Base-by-base conservation (phyloP, 2,113 vertebrate species). In the Pagrus major region DNA sequence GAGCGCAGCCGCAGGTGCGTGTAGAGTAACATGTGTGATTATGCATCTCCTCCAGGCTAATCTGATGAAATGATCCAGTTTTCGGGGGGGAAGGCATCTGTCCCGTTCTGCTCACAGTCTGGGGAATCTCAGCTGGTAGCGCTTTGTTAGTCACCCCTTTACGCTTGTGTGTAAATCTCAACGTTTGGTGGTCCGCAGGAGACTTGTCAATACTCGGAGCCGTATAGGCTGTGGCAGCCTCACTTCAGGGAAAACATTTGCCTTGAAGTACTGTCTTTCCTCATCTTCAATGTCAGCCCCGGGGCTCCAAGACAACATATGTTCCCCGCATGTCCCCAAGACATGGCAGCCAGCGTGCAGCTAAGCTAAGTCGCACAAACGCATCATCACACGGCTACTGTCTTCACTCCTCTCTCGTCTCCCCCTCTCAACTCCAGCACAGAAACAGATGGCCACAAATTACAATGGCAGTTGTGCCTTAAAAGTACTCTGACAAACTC, bases 251-350 rank as follows among this genome's bases (percentile, higher is more conserved):
- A 98, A 95, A 95, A 95, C 95, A 95, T 96, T 97, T 97, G 96
- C 97, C 97, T 98, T 97, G 96, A 97, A 97, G 97, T 97, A 94
- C 94, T 94, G 95, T 97, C 96, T 98, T 96, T 96, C 96, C 96
- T 97, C 96, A 97, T 97, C 97, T 97, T 97, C 96, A 96, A 92
- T 97, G 97, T 97, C 97, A 97, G 97, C 97, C 97, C 95, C 88
- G 95, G 95, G 97, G 97, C 97, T 96, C 95, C 95, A 94, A 97
- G 95, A 95, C 95, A 98, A 97, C 97, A 98, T 97, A 97, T 98
- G 97, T 97, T 98, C 96, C 95, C 96, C 93, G 96, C 96, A 94
- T 97, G 96, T 97, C 96, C 96, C 96, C 95, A 91, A 97, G 95
- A 97, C 96, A 96, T 93, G 96, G 96, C 95, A 96, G 96, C 83